Conservation (phyloP, 2,888 invertebrate species). For the Napeogenes inachia region DNA sequence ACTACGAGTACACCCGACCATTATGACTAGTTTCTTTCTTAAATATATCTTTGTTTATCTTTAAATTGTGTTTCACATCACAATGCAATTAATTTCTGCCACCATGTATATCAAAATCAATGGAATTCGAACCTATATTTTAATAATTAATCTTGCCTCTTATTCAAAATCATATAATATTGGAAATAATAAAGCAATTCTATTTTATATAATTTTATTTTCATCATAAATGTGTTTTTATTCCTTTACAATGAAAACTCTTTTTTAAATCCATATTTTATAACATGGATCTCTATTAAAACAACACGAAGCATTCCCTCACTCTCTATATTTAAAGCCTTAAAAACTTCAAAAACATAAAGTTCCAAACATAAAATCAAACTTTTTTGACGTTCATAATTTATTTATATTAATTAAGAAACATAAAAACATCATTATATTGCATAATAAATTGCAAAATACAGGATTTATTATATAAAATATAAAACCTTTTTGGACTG, state of each 20-base stretch:
- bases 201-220: too few species aligned
- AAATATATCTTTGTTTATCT: too few species aligned
- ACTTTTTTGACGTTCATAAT: background rate
- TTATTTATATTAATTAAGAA: background rate
- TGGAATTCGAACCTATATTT: too few species aligned
- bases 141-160: too few species aligned
- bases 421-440: background rate
- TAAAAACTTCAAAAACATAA: background rate
- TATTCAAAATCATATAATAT: too few species aligned
- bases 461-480: slow-evolving; percentile 9
- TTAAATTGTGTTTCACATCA: too few species aligned
- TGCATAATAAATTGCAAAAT: background rate
- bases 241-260: background rate
- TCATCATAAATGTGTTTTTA: too few species aligned
- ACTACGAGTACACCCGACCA: too few species aligned
- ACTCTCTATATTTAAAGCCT: background rate
- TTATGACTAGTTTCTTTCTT: too few species aligned
- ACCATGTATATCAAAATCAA: too few species aligned
- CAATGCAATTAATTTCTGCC: too few species aligned
- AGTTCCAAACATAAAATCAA: background rate
- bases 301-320: slow-evolving; percentile 10
- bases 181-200: too few species aligned
- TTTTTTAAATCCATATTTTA: background rate
- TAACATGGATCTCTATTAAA: slow-evolving; percentile 28
- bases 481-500: slow-evolving; percentile 16